Percentiles rank a stretch among this genome's conserved stretches.
Evolutionary conservation across 1,140 invertebrate genomes (phyloP).

Genomic region (Piezodorus guildinii): DNA sequence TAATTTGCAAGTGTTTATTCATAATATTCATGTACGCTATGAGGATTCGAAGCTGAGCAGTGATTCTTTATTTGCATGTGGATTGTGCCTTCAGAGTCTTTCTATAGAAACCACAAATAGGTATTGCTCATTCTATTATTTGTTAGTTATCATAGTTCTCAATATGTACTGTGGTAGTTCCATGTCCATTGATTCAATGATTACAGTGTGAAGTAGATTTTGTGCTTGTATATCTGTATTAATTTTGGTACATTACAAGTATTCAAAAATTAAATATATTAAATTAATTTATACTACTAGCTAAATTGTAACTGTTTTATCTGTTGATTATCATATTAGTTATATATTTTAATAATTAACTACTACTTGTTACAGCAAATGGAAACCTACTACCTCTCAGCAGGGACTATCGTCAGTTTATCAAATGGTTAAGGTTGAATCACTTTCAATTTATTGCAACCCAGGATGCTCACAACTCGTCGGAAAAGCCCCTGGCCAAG

Average conservation of each 20-base stretch:
- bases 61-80: constrained; percentile 55
- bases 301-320: no score
- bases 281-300: no score
- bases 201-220: no score
- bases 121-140: constrained; percentile 33
- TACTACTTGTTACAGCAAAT: constrained; percentile 46
- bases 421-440: constrained; percentile 65
- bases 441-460: constrained; percentile 68
- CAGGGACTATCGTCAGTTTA: constrained; percentile 52
- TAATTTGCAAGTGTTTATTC: constrained; percentile 67
- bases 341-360: no score
- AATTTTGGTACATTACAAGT: no score
- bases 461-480: constrained; percentile 34
- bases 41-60: constrained; percentile 59
- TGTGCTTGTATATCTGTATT: no score
- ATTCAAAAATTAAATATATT: no score
- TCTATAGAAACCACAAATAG: constrained; percentile 71
- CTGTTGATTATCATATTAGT: no score
- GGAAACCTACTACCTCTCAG: constrained; percentile 59
- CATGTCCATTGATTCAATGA: no score
- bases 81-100: constrained; percentile 65
- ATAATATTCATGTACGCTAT: constrained; percentile 71
- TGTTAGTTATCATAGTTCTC: no score
- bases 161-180: no score
- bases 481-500: constrained; percentile 26